phyloP scores from a whole-genome alignment of 2,888 invertebrate species.

The Hemaris fuciformis region DNA sequence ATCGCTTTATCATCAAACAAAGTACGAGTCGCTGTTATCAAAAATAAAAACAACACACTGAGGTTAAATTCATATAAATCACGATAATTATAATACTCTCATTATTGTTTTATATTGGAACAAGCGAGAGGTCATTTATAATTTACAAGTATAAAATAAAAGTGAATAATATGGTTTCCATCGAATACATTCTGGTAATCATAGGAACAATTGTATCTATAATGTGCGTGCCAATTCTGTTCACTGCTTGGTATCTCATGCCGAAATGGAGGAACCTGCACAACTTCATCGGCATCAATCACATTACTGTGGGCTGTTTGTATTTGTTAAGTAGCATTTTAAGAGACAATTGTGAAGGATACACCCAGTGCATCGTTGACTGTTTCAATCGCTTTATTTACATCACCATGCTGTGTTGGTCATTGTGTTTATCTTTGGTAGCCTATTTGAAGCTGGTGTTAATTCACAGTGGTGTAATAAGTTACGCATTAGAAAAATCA shows the following conservation, averaged over 20 bases:
- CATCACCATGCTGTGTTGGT: slow-evolving; percentile 14
- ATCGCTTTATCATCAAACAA: background rate
- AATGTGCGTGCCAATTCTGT: background rate
- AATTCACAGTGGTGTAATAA: slow-evolving; percentile 14
- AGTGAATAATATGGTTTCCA: background rate
- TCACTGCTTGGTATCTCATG: background rate
- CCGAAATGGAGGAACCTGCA: slow-evolving; percentile 14
- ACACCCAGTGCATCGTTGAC: background rate
- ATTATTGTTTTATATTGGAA: background rate
- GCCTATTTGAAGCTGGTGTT: slow-evolving; percentile 22
- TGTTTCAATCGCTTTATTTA: background rate
- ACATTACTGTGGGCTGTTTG: slow-evolving; percentile 4
- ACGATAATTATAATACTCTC: background rate
- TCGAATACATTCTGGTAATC: background rate
- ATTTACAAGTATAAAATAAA: background rate
- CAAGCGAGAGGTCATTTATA: background rate
- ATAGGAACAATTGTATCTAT: background rate
- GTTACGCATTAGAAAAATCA: slow-evolving; percentile 8
- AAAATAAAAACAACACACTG: background rate
- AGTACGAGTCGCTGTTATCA: background rate
- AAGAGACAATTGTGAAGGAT: too few species aligned
- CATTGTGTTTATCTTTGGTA: slow-evolving; percentile 19
- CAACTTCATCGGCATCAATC: slow-evolving; percentile 14
- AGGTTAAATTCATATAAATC: background rate
- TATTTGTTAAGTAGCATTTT: background rate